Evolutionary conservation across 1,140 invertebrate genomes (phyloP), one percentile per base, ranked within the genome.

Genomic region (Drosophila suzukii): DNA sequence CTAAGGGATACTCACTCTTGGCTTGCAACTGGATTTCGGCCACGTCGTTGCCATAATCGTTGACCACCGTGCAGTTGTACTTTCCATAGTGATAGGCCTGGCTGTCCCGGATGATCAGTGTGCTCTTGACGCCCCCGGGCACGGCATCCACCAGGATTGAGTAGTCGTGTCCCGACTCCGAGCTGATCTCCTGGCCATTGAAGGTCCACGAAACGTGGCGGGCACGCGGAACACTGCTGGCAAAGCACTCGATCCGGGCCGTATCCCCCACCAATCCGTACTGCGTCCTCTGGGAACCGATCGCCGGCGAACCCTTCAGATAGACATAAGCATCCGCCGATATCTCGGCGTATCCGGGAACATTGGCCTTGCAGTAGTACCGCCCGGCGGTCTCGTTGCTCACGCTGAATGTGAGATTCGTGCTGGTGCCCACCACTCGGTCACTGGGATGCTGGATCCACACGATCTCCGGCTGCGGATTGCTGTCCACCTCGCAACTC

Each of bases 51-150:
- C 98, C 98, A 89, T 97, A 98, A 60, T 96, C 95, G 92, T 99
- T 99, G 46, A 95, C 95, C 12, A 98, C 97, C 24, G 97, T 97
- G 93, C 98, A 99, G 93, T 98, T 98, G 93, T 98, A 99, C 75
- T 95, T 94, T 30, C 98, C 98, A 92, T 98, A 99, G 92, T 99
- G 97, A 79, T 95, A 95, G 30, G 95, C 94, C 90, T 96, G 95
- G 39, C 97, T 96, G 81, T 97, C 96, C 47, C 95, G 93, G 57
- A 99, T 97, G 65, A 97, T 95, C 38, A 99, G 93, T 13, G 96
- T 97, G 73, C 96, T 97, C 88, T 96, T 97, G 72, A 94, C 93
- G 0, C 96, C 95, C 15, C 94, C 95, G 2, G 93, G 93, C 56
- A 94, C 92, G 2, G 95, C 91, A 63, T 94, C 95, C 92, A 95